Conservation (phyloP, 2,797 vertebrate genomes). For the Coreius guichenoti region DNA sequence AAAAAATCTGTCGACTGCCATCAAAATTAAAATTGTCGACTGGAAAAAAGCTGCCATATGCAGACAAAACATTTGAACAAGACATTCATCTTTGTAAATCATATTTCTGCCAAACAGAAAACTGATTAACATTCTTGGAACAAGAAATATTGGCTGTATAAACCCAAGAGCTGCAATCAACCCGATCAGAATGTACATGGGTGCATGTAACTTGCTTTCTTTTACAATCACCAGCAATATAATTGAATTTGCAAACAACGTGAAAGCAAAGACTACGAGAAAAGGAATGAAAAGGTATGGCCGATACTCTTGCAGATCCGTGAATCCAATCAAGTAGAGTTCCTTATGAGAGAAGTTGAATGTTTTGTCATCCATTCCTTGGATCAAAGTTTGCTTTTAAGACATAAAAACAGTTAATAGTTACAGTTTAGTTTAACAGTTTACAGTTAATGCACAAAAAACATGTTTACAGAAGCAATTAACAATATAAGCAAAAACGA, state of each 20-base stretch:
- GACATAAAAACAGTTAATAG: not conserved
- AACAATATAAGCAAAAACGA: not conserved
- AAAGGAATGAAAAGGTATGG: constrained; percentile 46
- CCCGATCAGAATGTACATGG: constrained; percentile 71
- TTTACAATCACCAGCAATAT: constrained; percentile 61
- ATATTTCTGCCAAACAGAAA: constrained; percentile 63
- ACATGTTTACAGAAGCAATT: not conserved
- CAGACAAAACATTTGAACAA: constrained; percentile 70
- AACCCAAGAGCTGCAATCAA: constrained; percentile 60
- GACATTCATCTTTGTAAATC: constrained; percentile 62
- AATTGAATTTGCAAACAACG: constrained; percentile 58
- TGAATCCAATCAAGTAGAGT: constrained; percentile 48
- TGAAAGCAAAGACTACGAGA: constrained; percentile 32
- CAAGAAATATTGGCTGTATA: constrained; percentile 56
- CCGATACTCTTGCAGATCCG: constrained; percentile 18
- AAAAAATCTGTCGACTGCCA: constrained; percentile 68
- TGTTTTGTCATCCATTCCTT: constrained; percentile 12
- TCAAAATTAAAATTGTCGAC: constrained; percentile 67
- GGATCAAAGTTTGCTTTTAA: not conserved
- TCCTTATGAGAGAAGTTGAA: constrained; percentile 33
- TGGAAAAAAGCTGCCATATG: constrained; percentile 68
- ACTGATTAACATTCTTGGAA: constrained; percentile 64
- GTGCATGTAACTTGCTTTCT: constrained; percentile 61
- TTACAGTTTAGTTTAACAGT: not conserved
- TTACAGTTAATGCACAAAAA: not conserved